phyloP scores from a whole-genome alignment of 1,140 invertebrate genomes.

The Ruditapes philippinarum region DNA sequence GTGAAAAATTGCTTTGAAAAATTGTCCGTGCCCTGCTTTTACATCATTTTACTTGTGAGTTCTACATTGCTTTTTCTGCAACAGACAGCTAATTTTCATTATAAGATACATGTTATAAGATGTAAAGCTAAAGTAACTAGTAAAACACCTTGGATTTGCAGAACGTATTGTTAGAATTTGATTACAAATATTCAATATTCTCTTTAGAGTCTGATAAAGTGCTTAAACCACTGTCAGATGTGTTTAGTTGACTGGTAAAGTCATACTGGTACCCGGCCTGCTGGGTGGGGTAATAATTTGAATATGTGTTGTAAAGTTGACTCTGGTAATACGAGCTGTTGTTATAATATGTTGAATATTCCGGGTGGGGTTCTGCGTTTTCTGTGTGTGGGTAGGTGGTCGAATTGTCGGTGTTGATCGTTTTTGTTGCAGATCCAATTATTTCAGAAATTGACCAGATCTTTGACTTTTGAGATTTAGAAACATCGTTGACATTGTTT shows the following conservation, averaged over 20 bases:
- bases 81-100: no score
- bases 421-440: constrained; percentile 29
- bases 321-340: constrained; percentile 6
- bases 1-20: no score
- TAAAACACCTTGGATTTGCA: no score
- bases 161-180: no score
- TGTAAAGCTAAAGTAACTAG: no score
- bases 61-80: no score
- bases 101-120: no score
- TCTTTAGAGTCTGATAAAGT: constrained; percentile 16
- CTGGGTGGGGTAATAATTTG: not conserved
- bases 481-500: not conserved
- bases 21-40: no score
- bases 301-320: not conserved
- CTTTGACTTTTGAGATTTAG: constrained; percentile 35
- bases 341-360: not conserved
- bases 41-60: no score
- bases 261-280: not conserved
- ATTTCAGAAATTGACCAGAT: constrained; percentile 65
- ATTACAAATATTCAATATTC: constrained; percentile 4
- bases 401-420: not conserved
- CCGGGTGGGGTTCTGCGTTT: not conserved
- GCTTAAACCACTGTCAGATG: not conserved
- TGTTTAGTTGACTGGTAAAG: not conserved
- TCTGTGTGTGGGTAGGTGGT: not conserved